Percentiles rank a stretch among this genome's conserved stretches.
Evolutionary conservation across 2,888 invertebrate genomes (phyloP).

Genomic region (Pseudanteris insignis): DNA sequence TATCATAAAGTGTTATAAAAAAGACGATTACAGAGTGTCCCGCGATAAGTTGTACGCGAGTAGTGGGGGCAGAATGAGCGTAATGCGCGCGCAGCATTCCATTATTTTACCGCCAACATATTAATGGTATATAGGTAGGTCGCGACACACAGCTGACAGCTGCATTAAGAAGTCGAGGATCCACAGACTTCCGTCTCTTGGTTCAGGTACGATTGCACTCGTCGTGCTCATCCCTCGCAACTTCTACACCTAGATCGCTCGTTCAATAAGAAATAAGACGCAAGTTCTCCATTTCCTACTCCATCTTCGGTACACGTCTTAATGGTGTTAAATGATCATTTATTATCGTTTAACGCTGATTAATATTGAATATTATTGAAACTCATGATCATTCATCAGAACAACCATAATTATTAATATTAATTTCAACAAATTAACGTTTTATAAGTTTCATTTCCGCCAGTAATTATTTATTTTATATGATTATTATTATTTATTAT

Average conservation of each 20-base stretch:
- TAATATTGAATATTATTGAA: slow-evolving; percentile 2
- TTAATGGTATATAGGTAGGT: slow-evolving; percentile 61
- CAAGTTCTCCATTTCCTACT: not conserved
- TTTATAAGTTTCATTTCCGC: not conserved
- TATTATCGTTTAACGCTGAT: slow-evolving; percentile 1
- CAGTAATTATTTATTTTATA: too few relatives aligned
- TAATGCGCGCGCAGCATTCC: slow-evolving; percentile 61
- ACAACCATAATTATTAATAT: too few relatives aligned
- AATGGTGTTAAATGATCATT: slow-evolving; percentile 1
- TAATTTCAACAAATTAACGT: too few relatives aligned
- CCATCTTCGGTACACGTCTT: slow-evolving; percentile 2
- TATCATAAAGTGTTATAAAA: not conserved
- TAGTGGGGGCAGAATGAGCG: slow-evolving; percentile 2
- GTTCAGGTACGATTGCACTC: slow-evolving; percentile 38
- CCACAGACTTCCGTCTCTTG: slow-evolving; percentile 45
- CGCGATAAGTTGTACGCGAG: slow-evolving; percentile 10
- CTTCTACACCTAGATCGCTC: slow-evolving; percentile 4
- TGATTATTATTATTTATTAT: too few relatives aligned
- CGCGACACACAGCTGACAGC: slow-evolving; percentile 58
- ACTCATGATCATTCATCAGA: not conserved
- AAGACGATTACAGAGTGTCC: slow-evolving; percentile 5
- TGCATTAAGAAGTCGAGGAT: slow-evolving; percentile 56
- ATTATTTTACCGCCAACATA: slow-evolving; percentile 54
- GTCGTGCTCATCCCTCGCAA: slow-evolving; percentile 1
- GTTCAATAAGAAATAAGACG: slow-evolving; percentile 19